phyloP scores from a whole-genome alignment of 2,797 vertebrate species.

The Hemibagrus guttatus region DNA sequence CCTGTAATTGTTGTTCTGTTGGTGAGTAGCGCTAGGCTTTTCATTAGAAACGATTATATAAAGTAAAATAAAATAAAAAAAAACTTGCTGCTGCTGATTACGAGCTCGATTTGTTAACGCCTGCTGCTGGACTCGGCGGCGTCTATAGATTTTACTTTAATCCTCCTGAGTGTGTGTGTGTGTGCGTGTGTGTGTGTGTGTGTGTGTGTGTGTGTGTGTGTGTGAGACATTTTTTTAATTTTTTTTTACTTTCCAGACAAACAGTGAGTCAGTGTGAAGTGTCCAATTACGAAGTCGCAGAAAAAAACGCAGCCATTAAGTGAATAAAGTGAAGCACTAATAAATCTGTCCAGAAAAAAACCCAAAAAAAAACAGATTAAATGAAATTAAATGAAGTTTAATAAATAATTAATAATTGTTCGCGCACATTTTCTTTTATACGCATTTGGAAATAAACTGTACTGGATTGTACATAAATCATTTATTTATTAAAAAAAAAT shows the following conservation, averaged over 20 bases:
- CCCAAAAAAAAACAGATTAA: background rate
- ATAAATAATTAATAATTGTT: background rate
- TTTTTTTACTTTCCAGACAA: background rate
- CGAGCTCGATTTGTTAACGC: background rate
- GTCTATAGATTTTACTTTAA: background rate
- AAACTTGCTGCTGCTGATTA: conserved; percentile 5
- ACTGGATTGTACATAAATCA: background rate
- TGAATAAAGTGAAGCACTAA: background rate
- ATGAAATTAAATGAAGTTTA: background rate
- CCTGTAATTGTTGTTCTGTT: conserved; percentile 95
- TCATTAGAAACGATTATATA: background rate
- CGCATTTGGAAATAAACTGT: background rate
- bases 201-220: too few species aligned
- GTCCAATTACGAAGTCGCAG: background rate
- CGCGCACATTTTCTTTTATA: background rate
- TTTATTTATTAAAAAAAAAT: background rate
- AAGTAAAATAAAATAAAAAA: too few species aligned
- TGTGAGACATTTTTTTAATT: too few species aligned
- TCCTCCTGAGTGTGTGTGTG: background rate
- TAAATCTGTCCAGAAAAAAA: background rate
- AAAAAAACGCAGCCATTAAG: background rate
- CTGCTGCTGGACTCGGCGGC: background rate
- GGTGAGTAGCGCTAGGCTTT: conserved; percentile 72
- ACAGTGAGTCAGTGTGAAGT: background rate
- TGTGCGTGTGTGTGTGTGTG: too few species aligned